Percentiles rank a stretch among this genome's conserved stretches.
Conservation (phyloP, 2,113 vertebrate genomes). For the Chauna torquata region DNA sequence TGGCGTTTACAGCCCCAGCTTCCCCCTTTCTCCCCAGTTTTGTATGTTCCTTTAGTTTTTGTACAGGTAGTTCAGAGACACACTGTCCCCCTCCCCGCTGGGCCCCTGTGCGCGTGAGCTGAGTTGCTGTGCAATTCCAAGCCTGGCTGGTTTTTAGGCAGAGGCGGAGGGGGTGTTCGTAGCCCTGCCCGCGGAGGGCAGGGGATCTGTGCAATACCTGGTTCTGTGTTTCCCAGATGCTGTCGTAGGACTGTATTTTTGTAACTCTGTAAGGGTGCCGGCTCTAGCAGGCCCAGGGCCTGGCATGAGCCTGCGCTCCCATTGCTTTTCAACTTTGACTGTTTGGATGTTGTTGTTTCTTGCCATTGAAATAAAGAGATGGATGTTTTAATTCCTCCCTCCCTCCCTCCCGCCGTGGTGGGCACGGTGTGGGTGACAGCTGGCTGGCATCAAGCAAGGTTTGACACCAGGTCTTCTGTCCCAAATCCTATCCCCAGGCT, state of each 20-base stretch:
- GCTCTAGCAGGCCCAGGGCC: slow-evolving; percentile 19
- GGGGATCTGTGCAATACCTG: slow-evolving; percentile 70
- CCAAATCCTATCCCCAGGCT: neutral
- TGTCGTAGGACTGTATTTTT: slow-evolving; percentile 69
- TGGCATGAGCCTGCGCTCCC: slow-evolving; percentile 11
- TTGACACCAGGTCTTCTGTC: neutral
- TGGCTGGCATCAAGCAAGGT: neutral
- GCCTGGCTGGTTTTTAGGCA: slow-evolving; percentile 28
- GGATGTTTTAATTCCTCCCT: slow-evolving; percentile 52
- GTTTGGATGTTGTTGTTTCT: slow-evolving; percentile 72
- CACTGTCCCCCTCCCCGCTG: slow-evolving; percentile 44
- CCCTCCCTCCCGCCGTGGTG: fast-evolving
- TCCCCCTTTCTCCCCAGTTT: neutral
- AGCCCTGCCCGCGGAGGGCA: neutral
- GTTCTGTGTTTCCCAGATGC: slow-evolving; percentile 54
- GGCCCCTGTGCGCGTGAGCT: neutral
- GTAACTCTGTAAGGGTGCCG: slow-evolving; percentile 44
- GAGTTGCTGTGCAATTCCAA: slow-evolving; percentile 76
- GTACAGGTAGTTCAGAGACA: slow-evolving; percentile 73
- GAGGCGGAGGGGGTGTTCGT: slow-evolving; percentile 33
- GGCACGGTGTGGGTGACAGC: neutral
- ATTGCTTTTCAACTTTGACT: slow-evolving; percentile 43
- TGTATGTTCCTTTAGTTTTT: slow-evolving; percentile 48
- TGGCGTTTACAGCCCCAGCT: slow-evolving; percentile 15
- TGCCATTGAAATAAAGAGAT: slow-evolving; percentile 71